A percentile compares a stretch with the other conserved stretches of the same genome.
phyloP scores from a whole-genome alignment of 2,888 invertebrate species.

The Charanyca ferruginea region DNA sequence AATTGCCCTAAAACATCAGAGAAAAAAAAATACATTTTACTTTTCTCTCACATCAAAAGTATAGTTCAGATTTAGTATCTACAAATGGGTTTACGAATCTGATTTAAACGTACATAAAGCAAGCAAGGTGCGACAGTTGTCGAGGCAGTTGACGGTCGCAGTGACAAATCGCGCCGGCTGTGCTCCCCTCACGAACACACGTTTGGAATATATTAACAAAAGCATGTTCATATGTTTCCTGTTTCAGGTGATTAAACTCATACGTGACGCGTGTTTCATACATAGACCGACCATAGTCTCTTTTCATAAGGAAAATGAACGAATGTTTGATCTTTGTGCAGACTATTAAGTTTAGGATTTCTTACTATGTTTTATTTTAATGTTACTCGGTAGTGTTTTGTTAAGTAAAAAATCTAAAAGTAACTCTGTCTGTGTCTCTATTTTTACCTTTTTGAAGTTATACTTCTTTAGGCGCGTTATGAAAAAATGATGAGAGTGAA shows the following conservation, averaged over 20 bases:
- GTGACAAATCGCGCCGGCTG: constrained; percentile 45
- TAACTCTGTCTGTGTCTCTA: too few species aligned
- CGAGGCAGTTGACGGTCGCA: constrained; percentile 25
- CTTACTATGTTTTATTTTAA: constrained; percentile 6
- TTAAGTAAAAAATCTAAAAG: too few species aligned
- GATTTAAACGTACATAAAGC: constrained; percentile 17
- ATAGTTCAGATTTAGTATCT: neutral
- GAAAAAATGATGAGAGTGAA: too few species aligned
- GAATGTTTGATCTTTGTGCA: neutral
- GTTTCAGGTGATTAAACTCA: constrained; percentile 31
- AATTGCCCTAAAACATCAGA: too few species aligned
- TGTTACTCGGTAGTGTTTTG: too few species aligned
- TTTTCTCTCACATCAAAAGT: neutral
- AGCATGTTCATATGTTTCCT: constrained; percentile 29
- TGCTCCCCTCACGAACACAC: constrained; percentile 36
- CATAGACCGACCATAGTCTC: constrained; percentile 14
- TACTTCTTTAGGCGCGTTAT: too few species aligned
- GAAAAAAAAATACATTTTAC: too few species aligned
- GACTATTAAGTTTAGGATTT: constrained; percentile 7
- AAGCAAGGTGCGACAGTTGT: constrained; percentile 18
- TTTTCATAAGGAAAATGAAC: constrained; percentile 8
- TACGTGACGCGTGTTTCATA: constrained; percentile 30
- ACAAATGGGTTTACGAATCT: constrained; percentile 18
- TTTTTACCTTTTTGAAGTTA: too few species aligned
- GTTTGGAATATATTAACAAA: constrained; percentile 53